Conservation (phyloP, 2,113 vertebrate species). For the Lepisosteus osseus region DNA sequence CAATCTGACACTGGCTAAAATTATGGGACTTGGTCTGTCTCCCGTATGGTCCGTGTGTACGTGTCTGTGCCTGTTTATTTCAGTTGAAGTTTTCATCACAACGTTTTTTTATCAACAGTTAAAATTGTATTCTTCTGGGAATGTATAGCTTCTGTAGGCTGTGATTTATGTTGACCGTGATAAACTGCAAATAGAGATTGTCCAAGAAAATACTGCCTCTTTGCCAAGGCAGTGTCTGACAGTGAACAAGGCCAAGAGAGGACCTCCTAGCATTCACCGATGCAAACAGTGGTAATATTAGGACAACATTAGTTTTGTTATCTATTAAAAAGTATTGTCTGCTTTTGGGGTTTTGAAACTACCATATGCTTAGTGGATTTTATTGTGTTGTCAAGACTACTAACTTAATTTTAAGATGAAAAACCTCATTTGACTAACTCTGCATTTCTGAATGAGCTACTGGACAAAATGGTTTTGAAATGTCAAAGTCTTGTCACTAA, state of each 20-base stretch:
- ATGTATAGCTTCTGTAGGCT: conserved; percentile 27
- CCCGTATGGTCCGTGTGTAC: conserved; percentile 55
- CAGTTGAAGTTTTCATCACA: conserved; percentile 27
- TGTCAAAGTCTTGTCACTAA: neutral
- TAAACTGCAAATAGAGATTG: conserved; percentile 61
- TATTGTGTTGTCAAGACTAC: conserved; percentile 63
- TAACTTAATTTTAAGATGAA: conserved; percentile 63
- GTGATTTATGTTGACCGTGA: conserved; percentile 53
- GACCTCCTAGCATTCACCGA: conserved; percentile 25
- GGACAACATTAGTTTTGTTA: conserved; percentile 55
- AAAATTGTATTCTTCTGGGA: conserved; percentile 21
- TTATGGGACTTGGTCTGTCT: conserved; percentile 11
- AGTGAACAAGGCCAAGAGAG: conserved; percentile 48
- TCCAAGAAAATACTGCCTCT: conserved; percentile 48
- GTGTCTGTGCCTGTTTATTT: conserved; percentile 25
- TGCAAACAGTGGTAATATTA: conserved; percentile 52
- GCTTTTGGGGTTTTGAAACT: conserved; percentile 63
- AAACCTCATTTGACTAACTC: conserved; percentile 48
- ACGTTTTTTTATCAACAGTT: conserved; percentile 32
- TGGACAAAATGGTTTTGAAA: too few relatives aligned
- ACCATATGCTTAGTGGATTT: conserved; percentile 64
- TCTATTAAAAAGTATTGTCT: conserved; percentile 65
- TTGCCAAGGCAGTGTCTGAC: conserved; percentile 45
- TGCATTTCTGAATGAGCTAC: too few relatives aligned
- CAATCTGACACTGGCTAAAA: conserved; percentile 10